A percentile compares a stretch with the other conserved stretches of the same genome.
Evolutionary conservation across 2,113 vertebrate genomes (phyloP).

Genomic region (Mastomys natalensis): DNA sequence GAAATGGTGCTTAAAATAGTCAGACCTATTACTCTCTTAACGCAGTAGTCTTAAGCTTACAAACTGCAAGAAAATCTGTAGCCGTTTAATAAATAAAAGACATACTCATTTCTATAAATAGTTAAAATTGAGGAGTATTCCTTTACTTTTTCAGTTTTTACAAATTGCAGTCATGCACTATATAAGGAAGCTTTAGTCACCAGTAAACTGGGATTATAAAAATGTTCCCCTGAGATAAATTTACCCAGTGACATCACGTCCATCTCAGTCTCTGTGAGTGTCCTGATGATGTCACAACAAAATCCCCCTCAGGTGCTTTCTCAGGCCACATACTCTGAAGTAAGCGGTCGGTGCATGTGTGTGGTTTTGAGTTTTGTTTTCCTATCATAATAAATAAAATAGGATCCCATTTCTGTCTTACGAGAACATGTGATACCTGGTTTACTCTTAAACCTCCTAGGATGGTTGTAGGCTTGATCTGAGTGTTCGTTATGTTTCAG

Average conservation of each 20-base stretch:
- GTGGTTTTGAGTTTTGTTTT: background rate
- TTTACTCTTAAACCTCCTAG: slow-evolving; percentile 6
- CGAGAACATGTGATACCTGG: background rate
- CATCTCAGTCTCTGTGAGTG: background rate
- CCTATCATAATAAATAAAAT: background rate
- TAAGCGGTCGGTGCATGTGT: background rate
- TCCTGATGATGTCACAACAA: background rate
- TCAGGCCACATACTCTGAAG: background rate
- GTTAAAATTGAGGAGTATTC: background rate
- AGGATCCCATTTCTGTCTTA: background rate
- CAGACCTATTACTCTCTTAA: background rate
- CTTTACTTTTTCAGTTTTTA: background rate
- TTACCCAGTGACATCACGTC: background rate
- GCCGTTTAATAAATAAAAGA: background rate
- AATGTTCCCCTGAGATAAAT: background rate
- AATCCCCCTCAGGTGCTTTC: background rate
- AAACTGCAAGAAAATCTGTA: background rate
- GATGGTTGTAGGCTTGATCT: background rate
- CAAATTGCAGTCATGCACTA: background rate
- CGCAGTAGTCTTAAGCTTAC: background rate
- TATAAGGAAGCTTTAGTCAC: background rate
- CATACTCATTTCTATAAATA: background rate
- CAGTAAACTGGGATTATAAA: background rate
- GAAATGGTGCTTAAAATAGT: background rate
- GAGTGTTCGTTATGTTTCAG: background rate